phyloP scores from a whole-genome alignment of 2,113 vertebrate genomes.

The Stomatorhinus ivindoensis region DNA sequence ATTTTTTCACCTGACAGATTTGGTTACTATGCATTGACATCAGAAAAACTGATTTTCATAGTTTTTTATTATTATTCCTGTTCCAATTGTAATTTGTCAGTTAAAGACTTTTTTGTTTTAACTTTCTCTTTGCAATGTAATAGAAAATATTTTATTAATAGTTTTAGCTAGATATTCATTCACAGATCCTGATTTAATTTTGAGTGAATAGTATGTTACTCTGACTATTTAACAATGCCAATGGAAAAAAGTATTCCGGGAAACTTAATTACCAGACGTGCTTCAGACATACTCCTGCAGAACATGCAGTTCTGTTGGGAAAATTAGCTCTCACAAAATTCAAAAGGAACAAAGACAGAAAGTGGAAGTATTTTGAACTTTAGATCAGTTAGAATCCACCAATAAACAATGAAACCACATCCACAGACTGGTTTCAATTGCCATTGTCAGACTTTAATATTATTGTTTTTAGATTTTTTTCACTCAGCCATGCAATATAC shows the following conservation, averaged over 20 bases:
- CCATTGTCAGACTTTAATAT: not conserved
- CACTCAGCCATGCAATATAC: not conserved
- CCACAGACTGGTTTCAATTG: not conserved
- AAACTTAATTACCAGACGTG: not conserved
- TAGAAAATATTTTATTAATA: not conserved
- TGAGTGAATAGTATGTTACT: not conserved
- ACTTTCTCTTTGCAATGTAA: not conserved
- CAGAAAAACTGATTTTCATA: not conserved
- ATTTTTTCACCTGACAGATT: not conserved
- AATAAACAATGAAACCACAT: not conserved
- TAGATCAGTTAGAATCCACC: not conserved
- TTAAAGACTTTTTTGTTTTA: not conserved
- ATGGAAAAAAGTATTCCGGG: not conserved
- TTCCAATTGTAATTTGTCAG: not conserved
- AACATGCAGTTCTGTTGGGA: not conserved
- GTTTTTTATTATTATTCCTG: not conserved
- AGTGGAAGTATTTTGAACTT: not conserved
- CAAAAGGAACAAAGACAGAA: not conserved
- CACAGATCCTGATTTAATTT: not conserved
- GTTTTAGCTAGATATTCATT: not conserved
- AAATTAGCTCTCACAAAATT: not conserved
- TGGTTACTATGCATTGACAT: not conserved
- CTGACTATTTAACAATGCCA: not conserved
- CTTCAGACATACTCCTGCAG: not conserved
- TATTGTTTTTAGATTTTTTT: not conserved